Evolutionary conservation across 2,113 vertebrate species (phyloP).

Genomic region (Halcyon malimbica): DNA sequence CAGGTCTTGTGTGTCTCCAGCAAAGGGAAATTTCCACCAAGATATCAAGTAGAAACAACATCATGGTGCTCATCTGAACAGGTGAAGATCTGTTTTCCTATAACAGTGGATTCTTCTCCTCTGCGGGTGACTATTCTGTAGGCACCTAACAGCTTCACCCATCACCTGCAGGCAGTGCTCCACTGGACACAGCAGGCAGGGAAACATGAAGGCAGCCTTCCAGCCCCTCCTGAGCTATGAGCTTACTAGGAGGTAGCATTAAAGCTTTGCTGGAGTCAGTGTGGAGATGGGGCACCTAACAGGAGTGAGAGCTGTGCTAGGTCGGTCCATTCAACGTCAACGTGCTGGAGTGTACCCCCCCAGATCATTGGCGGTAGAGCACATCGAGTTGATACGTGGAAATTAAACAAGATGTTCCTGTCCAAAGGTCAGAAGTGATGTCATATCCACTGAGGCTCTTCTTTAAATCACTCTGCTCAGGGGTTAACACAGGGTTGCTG

Average conservation of each 20-base stretch:
- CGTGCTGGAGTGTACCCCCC: not conserved
- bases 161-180: not conserved
- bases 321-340: too few species aligned
- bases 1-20: not conserved
- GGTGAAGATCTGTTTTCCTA: accelerated
- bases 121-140: not conserved
- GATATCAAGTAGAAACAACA: not conserved
- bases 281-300: not conserved
- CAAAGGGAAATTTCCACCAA: not conserved
- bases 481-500: not conserved
- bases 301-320: not conserved
- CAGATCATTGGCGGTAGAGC: not conserved
- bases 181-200: not conserved
- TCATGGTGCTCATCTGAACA: not conserved
- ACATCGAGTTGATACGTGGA: accelerated
- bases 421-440: not conserved
- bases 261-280: not conserved
- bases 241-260: not conserved
- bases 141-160: not conserved
- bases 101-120: too few species aligned
- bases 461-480: not conserved
- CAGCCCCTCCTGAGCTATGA: accelerated
- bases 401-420: not conserved
- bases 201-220: not conserved
- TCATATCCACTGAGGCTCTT: not conserved